Evolutionary conservation across 2,113 vertebrate genomes (phyloP), one percentile per base, ranked within the genome.

Genomic region (Gavialis gangeticus): DNA sequence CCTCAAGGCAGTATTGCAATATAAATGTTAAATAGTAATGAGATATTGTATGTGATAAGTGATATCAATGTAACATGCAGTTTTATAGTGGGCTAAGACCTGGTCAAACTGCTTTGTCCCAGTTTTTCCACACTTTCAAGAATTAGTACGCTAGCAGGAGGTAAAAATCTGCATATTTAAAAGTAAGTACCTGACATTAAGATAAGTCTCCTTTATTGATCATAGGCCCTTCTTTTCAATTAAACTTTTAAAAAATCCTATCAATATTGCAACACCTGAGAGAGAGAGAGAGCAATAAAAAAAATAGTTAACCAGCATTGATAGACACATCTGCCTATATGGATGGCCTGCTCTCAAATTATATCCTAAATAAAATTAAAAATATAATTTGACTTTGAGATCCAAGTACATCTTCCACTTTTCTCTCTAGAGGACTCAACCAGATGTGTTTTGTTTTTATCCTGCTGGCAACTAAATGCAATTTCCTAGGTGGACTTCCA

Each of bases 381-480:
- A 94, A 80, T 79, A 89, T 92, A 86, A 91, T 93, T 92, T 93
- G 81, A 89, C 90, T 94, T 95, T 92, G 88, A 96, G 94, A 94
- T 89, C 91, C 58, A 86, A 93, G 90, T 4, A 3, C 91, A 92
- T 92, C 92, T 84, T 91, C 63, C 89, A 94, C 91, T 86, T 94
- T 95, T 67, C 27, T 94, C 91, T 84, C 90, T 76, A 37, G 90
- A 81, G 92, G 67, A 62, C 37, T 28, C 79, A 97, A 84, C 91
- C 92, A 97, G 92, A 96, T 94, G 93, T 95, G 95, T 73, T 85
- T 89, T 94, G 91, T 84, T 93, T 96, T 91, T 66, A 85, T 93
- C 67, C 67, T 94, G 80, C 93, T 93, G 90, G 87, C 90, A 92
- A 91, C 82, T 84, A 89, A 85, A 84, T 5, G 1, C 91, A 80